Base-by-base conservation (phyloP, 2,113 vertebrate genomes). In the Alexandromys fortis region DNA sequence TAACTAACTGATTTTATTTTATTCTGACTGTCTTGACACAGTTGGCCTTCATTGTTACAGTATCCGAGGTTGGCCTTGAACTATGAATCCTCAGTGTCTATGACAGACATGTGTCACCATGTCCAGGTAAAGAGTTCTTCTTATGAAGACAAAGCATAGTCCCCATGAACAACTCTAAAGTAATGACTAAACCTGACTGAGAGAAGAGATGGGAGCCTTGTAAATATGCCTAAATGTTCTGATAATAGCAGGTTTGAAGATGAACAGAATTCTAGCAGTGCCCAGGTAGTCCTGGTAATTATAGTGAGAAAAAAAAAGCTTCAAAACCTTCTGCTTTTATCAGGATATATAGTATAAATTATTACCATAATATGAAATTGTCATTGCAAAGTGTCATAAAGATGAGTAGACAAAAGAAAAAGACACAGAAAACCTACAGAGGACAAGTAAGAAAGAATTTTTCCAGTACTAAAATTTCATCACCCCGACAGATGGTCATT, bases 401-500 rank as follows among this genome's bases (percentile, higher is more conserved):
- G 2, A 86, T 47, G 14, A 55, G 9, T 35, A 75, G 33, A 96
- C 47, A 24, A 78, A 87, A 4, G 79, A 72, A 26, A 78, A 78
- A 86, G 26, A 58, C 30, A 85, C 72, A 95, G 68, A 86, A 92
- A 93, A 93, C 79, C 89, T 76, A 95, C 45, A 58, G 75, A 92
- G 90, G 38, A 65, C 47, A 88, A 81, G 45, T 63, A 72, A 38
- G 70, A 65, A 89, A 67, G 49, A 45, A 94, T 85, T 90, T 90
- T 92, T 85, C 76, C 47, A 82, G 52, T 55, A 78, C n/a, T 81
- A 94, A 95, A 90, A 93, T 72, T 86, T 28, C 72, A 77, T 79
- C 28, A 45, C 52, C 65, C 78, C 88, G 68, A 86, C 95, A 97
- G 95, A 97, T 92, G 95, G 94, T 75, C 89, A 95, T 89, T 61